These are phyloP conservation scores for Scaptomyza caliginosa DNA, from an alignment of 2,888 invertebrate species.

Conservation along the genomic window DNA sequence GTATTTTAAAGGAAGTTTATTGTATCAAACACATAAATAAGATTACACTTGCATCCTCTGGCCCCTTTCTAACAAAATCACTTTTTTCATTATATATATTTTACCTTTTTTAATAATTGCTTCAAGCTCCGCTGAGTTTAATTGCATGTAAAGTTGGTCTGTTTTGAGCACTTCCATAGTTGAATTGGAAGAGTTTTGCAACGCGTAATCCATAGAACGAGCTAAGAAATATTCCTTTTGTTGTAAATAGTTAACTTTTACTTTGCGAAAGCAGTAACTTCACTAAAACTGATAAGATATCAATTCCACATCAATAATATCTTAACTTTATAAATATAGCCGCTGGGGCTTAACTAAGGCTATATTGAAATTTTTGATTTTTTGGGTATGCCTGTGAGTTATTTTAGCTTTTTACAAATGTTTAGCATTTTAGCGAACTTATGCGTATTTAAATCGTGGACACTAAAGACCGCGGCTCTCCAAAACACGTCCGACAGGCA, in stretches of 20 bases:
- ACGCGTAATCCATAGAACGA: constrained; percentile 68
- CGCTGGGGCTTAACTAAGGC: neutral
- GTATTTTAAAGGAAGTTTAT: constrained; percentile 3
- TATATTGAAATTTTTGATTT: constrained; percentile 6
- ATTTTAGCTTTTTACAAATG: constrained; percentile 6
- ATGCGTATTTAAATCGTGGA: constrained; percentile 37
- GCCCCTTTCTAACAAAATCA: too few species aligned
- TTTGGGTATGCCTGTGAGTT: neutral
- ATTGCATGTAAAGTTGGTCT: constrained; percentile 81
- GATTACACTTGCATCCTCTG: too few species aligned
- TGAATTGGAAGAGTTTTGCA: neutral
- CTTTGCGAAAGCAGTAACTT: constrained; percentile 26
- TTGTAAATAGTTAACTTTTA: constrained; percentile 11
- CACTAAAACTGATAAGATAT: constrained; percentile 46
- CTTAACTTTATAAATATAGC: constrained; percentile 16
- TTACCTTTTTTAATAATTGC: constrained; percentile 83
- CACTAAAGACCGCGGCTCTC: constrained; percentile 35
- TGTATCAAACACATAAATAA: too few species aligned
- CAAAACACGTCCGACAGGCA: constrained; percentile 72
- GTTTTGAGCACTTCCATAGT: constrained; percentile 56
- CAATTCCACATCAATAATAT: constrained; percentile 29
- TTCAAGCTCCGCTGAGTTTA: constrained; percentile 82
- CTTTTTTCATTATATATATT: constrained; percentile 20
- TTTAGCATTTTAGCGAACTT: neutral
- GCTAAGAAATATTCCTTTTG: constrained; percentile 12